Evolutionary conservation across 2,113 vertebrate genomes (phyloP), one percentile per base, ranked within the genome.

Genomic region (Boulengeromyrus knoepffleri): DNA sequence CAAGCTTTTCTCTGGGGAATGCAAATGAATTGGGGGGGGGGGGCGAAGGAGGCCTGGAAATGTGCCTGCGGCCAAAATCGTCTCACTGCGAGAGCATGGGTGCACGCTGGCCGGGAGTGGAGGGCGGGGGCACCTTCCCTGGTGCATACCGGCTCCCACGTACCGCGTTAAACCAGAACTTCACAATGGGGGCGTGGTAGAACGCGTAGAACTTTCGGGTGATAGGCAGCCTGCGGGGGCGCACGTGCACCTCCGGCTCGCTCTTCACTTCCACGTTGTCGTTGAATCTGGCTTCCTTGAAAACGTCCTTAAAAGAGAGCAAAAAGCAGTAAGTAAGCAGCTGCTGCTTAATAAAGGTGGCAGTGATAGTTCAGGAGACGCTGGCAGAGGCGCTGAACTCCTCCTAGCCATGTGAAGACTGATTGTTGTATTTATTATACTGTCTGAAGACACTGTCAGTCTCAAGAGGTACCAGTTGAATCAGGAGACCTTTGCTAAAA

Each of bases 161-260:
- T 95, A 99, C 99, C 93, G 98, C 99, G 93, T 99, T 99, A 94
- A 97, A 97, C 98, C 99, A 99, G 95, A 99, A 99, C 94, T 99
- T 99, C 93, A 99, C 99, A 91, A 99, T 99, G 56, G 99, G 99
- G 88, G 99, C 98, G 88, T 98, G 98, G 96, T 99, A 99, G 94
- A 99, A 99, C 31, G 98, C 97, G 90, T 99, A 97, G 92, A 99
- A 98, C 91, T 99, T 99, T 91, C 97, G 96, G 77, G 97, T 98
- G 92, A 99, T 96, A 66, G 99, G 99, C 92, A 99, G 96, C 27
- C 96, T 97, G 90, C 98, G 97, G 62, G 98, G 97, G 85, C 97
- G 98, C 91, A 97, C 91, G 39, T 97, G 96, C 19, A 96, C 97
- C 86, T 98, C 98, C 90, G 97, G 96, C 91, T 99, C 98, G 90